Evolutionary conservation across 1,140 invertebrate species (phyloP).

Genomic region (Dermatophagoides farinae): DNA sequence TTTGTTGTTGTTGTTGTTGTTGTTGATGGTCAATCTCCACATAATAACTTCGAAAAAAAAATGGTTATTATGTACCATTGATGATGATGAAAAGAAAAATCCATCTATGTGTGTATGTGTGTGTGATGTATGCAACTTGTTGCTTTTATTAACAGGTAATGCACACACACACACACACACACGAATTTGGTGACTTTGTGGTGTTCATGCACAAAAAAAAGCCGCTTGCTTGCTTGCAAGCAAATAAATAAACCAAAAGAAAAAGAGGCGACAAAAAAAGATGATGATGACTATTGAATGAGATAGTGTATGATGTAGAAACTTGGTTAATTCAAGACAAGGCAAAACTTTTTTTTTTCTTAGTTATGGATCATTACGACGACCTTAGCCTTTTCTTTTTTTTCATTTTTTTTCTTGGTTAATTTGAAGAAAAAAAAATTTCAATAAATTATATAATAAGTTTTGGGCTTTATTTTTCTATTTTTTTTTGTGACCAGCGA

Average conservation of each 20-base stretch:
- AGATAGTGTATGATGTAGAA: background rate
- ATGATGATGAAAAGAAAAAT: background rate
- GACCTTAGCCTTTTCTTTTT: too few relatives aligned
- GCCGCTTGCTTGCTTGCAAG: too few relatives aligned
- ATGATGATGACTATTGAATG: background rate
- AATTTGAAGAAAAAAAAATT: too few relatives aligned
- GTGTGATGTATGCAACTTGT: background rate
- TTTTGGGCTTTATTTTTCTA: too few relatives aligned
- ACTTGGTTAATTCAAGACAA: background rate
- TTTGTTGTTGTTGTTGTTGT: too few relatives aligned
- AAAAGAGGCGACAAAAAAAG: background rate
- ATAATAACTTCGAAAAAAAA: background rate
- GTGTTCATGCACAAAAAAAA: too few relatives aligned
- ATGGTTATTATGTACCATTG: background rate
- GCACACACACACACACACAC: background rate
- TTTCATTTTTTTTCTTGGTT: too few relatives aligned
- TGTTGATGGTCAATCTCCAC: too few relatives aligned
- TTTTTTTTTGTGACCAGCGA: too few relatives aligned
- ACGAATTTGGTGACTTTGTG: background rate
- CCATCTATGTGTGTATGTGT: background rate
- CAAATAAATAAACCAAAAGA: background rate
- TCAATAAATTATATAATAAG: too few relatives aligned
- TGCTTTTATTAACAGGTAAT: background rate
- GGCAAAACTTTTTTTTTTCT: background rate
- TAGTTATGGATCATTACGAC: too few relatives aligned